phyloP scores from a whole-genome alignment of 2,113 vertebrate genomes.

The Eptesicus fuscus region DNA sequence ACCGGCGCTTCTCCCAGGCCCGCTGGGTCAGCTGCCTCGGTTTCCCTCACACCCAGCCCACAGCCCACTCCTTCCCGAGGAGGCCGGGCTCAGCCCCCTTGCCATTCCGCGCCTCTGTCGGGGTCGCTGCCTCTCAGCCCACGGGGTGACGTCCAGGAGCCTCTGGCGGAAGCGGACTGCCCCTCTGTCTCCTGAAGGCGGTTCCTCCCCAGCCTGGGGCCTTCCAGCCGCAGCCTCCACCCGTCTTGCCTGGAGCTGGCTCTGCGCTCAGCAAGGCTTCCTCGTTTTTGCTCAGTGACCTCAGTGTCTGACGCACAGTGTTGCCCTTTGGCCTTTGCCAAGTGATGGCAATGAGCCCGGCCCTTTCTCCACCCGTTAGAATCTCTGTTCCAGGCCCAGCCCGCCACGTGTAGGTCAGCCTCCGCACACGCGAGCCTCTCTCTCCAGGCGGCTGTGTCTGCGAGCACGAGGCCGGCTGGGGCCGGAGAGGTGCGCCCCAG shows the following conservation, averaged over 20 bases:
- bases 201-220: not conserved
- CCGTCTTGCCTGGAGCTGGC: not conserved
- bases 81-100: not conserved
- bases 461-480: not conserved
- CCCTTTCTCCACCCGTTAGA: not conserved
- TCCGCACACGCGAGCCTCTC: not conserved
- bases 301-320: not conserved
- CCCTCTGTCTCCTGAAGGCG: not conserved
- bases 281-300: not conserved
- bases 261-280: not conserved
- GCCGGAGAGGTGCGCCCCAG: not conserved
- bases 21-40: not conserved
- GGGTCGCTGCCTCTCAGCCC: slow-evolving; percentile 51
- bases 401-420: too few relatives aligned
- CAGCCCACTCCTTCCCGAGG: slow-evolving; percentile 23
- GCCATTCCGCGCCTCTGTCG: not conserved
- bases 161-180: not conserved
- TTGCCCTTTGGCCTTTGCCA: not conserved
- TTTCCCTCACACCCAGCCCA: not conserved
- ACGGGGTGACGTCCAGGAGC: not conserved
- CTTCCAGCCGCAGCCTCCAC: not conserved
- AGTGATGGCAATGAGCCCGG: not conserved
- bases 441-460: not conserved
- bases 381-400: not conserved
- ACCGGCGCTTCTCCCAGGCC: not conserved